A percentile compares a stretch with the other conserved stretches of the same genome.
These are phyloP conservation scores for Maniola jurtina DNA, from an alignment of 1,140 invertebrate genomes.

Conservation along the genomic window DNA sequence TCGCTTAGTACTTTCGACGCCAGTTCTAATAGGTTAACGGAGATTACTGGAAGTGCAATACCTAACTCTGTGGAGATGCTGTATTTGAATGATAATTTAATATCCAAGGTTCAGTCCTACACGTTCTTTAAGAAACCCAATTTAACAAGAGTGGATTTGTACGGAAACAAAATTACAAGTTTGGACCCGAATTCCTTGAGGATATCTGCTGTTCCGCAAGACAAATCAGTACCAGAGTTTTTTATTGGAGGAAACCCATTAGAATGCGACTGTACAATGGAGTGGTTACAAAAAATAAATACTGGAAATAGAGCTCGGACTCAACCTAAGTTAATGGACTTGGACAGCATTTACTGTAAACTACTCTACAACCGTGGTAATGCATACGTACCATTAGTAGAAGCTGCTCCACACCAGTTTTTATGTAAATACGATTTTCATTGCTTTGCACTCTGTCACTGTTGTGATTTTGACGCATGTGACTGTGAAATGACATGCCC, in stretches of 20 bases:
- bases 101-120: slow-evolving; percentile 92
- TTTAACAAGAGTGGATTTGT: slow-evolving; percentile 91
- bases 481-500: slow-evolving; percentile 97
- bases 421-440: slow-evolving; percentile 94
- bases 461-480: slow-evolving; percentile 96
- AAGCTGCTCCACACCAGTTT: slow-evolving; percentile 92
- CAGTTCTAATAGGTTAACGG: slow-evolving; percentile 90
- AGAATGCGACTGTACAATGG: slow-evolving; percentile 89
- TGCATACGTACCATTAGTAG: slow-evolving; percentile 88
- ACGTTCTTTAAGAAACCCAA: slow-evolving; percentile 97
- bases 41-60: slow-evolving; percentile 91
- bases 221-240: slow-evolving; percentile 92
- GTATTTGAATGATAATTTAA: slow-evolving; percentile 91
- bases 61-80: slow-evolving; percentile 92
- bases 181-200: slow-evolving; percentile 92
- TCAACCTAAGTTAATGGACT: slow-evolving; percentile 91
- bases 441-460: slow-evolving; percentile 94
- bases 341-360: slow-evolving; percentile 93
- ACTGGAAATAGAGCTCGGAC: slow-evolving; percentile 86
- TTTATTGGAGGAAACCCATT: slow-evolving; percentile 94
- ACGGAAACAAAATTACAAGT: slow-evolving; percentile 90
- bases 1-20: slow-evolving; percentile 92
- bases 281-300: slow-evolving; percentile 89
- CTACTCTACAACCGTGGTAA: slow-evolving; percentile 91
- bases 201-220: slow-evolving; percentile 87